Conservation (phyloP, 2,797 vertebrate species). For the Vespertilio murinus region DNA sequence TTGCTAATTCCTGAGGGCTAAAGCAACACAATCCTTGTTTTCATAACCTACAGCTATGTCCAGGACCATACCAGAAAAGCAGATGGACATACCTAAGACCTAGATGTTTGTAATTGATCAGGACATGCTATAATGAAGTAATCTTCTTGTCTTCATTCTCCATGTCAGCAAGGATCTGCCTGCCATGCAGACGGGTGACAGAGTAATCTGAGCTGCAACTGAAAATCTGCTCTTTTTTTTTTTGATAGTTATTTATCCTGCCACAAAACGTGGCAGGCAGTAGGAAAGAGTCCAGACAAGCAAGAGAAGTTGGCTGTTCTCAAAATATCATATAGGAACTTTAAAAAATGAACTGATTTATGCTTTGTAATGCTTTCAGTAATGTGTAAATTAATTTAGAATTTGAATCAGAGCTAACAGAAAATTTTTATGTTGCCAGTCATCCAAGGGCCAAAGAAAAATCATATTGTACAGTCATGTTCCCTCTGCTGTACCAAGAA, state of each 20-base stretch:
- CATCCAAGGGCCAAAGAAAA: slow-evolving; percentile 81
- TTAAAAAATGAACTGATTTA: slow-evolving; percentile 86
- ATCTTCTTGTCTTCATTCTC: slow-evolving; percentile 88
- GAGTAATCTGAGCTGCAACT: slow-evolving; percentile 85
- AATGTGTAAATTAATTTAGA: slow-evolving; percentile 86
- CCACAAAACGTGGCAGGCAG: slow-evolving; percentile 84
- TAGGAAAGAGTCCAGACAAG: slow-evolving; percentile 85
- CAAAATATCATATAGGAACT: slow-evolving; percentile 84
- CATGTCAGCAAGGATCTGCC: slow-evolving; percentile 85
- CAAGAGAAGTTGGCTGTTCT: slow-evolving; percentile 82
- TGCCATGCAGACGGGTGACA: slow-evolving; percentile 85
- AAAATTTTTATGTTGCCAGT: slow-evolving; percentile 81
- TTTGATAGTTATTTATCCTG: slow-evolving; percentile 89
- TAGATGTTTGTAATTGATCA: slow-evolving; percentile 86
- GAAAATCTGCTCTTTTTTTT: slow-evolving; percentile 88
- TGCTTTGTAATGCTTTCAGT: slow-evolving; percentile 87
- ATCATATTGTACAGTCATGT: slow-evolving; percentile 77
- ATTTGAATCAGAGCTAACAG: slow-evolving; percentile 81
- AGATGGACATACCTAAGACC: slow-evolving; percentile 80
- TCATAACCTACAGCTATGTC: slow-evolving; percentile 79
- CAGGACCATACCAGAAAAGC: slow-evolving; percentile 74
- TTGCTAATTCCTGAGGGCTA: slow-evolving; percentile 73
- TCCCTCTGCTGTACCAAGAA: slow-evolving; percentile 74
- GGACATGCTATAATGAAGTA: slow-evolving; percentile 87
- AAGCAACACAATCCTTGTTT: slow-evolving; percentile 81